Percentiles rank a stretch among this genome's conserved stretches.
Evolutionary conservation across 2,113 vertebrate genomes (phyloP).

Genomic region (Coptodon bakossiorum): DNA sequence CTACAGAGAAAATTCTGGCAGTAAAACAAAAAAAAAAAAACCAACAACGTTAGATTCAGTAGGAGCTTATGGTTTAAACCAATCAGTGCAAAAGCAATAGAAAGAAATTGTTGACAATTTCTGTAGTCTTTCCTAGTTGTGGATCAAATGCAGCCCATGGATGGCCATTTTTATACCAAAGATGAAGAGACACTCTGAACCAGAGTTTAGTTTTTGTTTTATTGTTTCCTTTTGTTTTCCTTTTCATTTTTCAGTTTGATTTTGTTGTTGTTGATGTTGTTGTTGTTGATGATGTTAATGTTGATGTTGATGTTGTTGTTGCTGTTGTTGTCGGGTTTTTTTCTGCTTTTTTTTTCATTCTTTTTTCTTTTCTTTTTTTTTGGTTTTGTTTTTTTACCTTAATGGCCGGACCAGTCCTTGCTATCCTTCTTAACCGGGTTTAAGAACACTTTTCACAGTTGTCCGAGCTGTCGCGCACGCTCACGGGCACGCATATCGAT

Average conservation of each 20-base stretch:
- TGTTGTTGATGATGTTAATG: conserved; percentile 77
- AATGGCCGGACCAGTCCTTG: conserved; percentile 92
- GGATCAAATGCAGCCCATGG: conserved; percentile 95
- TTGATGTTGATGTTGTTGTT: conserved; percentile 76
- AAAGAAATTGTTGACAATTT: conserved; percentile 99
- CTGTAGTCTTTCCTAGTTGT: conserved; percentile 99
- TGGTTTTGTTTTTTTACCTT: conserved; percentile 80
- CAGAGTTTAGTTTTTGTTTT: conserved; percentile 46
- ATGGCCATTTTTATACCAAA: conserved; percentile 99
- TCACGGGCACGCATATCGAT: background rate
- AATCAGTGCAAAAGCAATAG: conserved; percentile 93
- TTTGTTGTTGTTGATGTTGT: conserved; percentile 65
- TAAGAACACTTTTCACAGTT: conserved; percentile 82
- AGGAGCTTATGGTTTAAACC: conserved; percentile 91
- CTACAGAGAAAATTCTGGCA: conserved; percentile 38
- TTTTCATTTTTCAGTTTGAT: conserved; percentile 54
- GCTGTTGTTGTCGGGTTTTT: conserved; percentile 34
- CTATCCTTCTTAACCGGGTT: conserved; percentile 60
- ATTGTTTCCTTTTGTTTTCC: conserved; percentile 23
- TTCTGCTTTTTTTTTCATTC: rapidly evolving
- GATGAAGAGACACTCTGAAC: conserved; percentile 90
- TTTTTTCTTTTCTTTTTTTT: rapidly evolving
- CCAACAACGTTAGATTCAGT: conserved; percentile 75
- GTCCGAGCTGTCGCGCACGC: conserved; percentile 18
- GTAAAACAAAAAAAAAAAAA: conserved; percentile 32